These are phyloP conservation scores for Oreochromis grahami DNA, from an alignment of 2,797 vertebrate species.

Conservation along the genomic window DNA sequence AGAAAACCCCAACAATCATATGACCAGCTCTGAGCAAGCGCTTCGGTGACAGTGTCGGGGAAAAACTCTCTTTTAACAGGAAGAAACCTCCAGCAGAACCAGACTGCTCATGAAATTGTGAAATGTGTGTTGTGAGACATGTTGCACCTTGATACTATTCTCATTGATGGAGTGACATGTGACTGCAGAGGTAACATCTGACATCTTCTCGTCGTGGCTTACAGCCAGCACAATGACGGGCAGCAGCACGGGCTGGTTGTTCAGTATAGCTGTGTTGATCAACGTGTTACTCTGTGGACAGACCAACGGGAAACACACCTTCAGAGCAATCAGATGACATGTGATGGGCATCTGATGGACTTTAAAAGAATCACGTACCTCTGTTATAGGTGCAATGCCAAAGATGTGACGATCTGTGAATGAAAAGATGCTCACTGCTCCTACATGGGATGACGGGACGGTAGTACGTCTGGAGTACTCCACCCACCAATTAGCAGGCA, in stretches of 20 bases:
- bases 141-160: conserved; percentile 67
- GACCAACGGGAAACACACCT: background rate
- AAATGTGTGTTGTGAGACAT: background rate
- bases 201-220: conserved; percentile 57
- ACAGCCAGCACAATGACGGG: conserved; percentile 67
- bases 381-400: conserved; percentile 69
- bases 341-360: background rate
- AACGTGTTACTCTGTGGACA: conserved; percentile 63
- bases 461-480: conserved; percentile 57
- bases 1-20: background rate
- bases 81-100: background rate
- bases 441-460: conserved; percentile 6
- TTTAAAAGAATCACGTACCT: conserved; percentile 41
- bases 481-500: conserved; percentile 71
- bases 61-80: background rate
- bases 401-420: conserved; percentile 69
- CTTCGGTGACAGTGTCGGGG: background rate
- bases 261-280: conserved; percentile 78
- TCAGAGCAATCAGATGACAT: background rate
- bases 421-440: conserved; percentile 60
- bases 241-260: conserved; percentile 62
- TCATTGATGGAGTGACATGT: conserved; percentile 68
- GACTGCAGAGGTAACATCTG: conserved; percentile 71
- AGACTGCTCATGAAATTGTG: background rate
- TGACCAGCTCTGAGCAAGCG: background rate